Percentiles rank a stretch among this genome's conserved stretches.
Evolutionary conservation across 2,113 vertebrate genomes (phyloP).

Genomic region (Glaucidium brasilianum): DNA sequence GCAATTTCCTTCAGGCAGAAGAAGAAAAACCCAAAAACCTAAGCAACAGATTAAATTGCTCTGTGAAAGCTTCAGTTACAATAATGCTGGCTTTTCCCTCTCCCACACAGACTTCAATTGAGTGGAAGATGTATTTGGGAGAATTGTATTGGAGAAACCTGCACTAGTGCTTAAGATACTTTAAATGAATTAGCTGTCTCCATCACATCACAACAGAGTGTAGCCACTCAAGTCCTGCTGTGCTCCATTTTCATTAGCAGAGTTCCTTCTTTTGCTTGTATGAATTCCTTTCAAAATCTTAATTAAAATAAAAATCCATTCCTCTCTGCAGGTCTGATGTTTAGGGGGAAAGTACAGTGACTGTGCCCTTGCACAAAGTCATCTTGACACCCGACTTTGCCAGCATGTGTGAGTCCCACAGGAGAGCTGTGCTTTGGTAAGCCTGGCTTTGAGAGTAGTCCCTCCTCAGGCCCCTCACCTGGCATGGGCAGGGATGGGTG

Average conservation of each 20-base stretch:
- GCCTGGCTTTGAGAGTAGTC: background rate
- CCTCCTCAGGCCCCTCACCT: background rate
- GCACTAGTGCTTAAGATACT: background rate
- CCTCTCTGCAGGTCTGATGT: background rate
- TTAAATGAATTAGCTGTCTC: background rate
- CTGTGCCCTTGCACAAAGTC: background rate
- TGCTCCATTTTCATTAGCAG: background rate
- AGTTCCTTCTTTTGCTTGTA: background rate
- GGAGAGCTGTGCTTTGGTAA: background rate
- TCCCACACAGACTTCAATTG: background rate
- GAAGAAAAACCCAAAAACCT: background rate
- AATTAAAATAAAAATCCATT: background rate
- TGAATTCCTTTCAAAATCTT: background rate
- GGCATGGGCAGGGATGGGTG: rapidly evolving
- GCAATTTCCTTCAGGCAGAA: background rate
- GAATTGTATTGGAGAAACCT: background rate
- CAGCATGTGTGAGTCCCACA: rapidly evolving
- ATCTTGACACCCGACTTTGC: background rate
- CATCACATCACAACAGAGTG: background rate
- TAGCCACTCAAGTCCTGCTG: background rate
- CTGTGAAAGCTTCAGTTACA: background rate
- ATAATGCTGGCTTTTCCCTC: background rate
- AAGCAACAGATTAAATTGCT: background rate
- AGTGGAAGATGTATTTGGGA: background rate
- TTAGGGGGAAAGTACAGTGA: background rate